Evolutionary conservation across 2,888 invertebrate genomes (phyloP).

Genomic region (Lamellibrachia satsuma): DNA sequence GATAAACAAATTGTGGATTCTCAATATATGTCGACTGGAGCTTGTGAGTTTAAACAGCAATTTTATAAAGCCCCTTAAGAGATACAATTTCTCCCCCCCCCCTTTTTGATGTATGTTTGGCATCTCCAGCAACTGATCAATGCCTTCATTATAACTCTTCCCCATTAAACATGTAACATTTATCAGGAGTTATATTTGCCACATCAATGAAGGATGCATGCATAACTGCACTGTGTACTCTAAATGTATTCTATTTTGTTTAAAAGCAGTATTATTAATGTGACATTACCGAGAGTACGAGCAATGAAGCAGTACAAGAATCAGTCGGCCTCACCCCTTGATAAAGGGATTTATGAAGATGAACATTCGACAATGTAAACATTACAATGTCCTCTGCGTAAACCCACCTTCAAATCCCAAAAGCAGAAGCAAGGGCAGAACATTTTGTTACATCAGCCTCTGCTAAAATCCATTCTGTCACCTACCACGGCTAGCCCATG

Average conservation of each 20-base stretch:
- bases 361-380: not conserved
- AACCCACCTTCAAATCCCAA: conserved; percentile 6
- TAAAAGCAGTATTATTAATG: not conserved
- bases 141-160: not conserved
- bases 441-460: not conserved
- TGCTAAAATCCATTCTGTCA: not conserved
- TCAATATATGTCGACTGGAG: no score
- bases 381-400: not conserved
- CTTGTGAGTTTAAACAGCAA: no score
- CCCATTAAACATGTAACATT: not conserved
- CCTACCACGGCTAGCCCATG: not conserved
- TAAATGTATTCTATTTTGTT: not conserved
- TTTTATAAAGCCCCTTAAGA: no score
- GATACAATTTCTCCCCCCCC: not conserved
- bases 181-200: not conserved
- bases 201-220: not conserved
- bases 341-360: no score
- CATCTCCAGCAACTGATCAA: not conserved
- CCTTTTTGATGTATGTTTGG: not conserved
- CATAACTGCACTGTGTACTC: not conserved
- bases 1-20: no score
- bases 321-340: no score
- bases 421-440: conserved; percentile 5
- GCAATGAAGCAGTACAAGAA: no score
- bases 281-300: not conserved